Conservation (phyloP, 2,113 vertebrate genomes). For the Scortum barcoo region DNA sequence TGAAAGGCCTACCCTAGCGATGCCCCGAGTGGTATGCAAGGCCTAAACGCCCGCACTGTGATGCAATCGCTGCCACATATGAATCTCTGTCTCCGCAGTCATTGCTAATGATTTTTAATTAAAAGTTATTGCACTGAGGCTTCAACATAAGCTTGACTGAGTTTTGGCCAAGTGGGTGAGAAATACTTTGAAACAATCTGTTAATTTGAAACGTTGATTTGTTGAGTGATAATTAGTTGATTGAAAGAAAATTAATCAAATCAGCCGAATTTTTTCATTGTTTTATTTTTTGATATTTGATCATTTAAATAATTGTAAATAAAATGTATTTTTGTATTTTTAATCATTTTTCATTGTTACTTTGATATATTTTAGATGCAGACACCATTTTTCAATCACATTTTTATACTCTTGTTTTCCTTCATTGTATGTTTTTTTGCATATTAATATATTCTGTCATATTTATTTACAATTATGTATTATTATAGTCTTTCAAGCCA, state of each 20-base stretch:
- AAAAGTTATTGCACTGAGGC: conserved; percentile 32
- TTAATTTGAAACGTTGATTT: neutral
- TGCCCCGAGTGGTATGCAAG: conserved; percentile 51
- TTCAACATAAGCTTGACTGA: neutral
- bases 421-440: neutral
- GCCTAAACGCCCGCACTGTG: conserved; percentile 61
- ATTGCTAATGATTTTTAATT: conserved; percentile 48
- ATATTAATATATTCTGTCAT: neutral
- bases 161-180: neutral
- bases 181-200: neutral
- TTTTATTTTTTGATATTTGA: no score
- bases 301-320: neutral
- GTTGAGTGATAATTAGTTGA: no score
- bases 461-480: neutral
- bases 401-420: neutral
- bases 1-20: conserved; percentile 70
- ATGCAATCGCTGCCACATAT: conserved; percentile 64
- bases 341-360: no score
- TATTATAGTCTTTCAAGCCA: neutral
- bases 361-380: no score
- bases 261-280: neutral
- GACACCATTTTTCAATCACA: neutral
- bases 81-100: conserved; percentile 33
- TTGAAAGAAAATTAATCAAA: neutral
- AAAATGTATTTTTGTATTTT: no score